Evolutionary conservation across 1,140 invertebrate species (phyloP), one percentile per base, ranked within the genome.

Genomic region (Hylaeus anthracinus): DNA sequence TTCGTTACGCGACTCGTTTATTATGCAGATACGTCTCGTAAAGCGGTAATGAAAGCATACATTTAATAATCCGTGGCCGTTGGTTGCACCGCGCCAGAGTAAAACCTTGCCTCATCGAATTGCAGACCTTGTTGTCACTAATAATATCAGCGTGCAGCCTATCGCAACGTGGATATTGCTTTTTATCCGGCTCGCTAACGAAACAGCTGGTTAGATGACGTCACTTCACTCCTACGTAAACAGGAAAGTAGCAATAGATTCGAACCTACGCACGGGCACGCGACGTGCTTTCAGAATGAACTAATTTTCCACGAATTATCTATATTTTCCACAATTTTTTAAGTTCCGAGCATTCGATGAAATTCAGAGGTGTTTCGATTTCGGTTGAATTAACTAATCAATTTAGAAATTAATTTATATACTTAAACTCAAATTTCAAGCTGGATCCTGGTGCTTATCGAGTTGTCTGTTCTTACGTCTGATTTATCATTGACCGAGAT

Each of bases 191-290:
- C 51, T 53, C 61, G 58, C 69, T 85, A 82, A 86, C 76, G 84
- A 84, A 82, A 82, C 84, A 86, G 84, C 84, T 86, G 84, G 83
- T 85, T 82, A 81, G 65, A 14, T 85, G 84, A 86, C 83, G 84
- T 86, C 84, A 86, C 67, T 71, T n/a, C 10, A 86, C 84, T 79
- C 83, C 84, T 82, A 86, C 84, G 74, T 82, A 65, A 67, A 56
- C 70, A 55, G 5, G 9, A 45, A 41, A 71, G 73, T 85, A 86
- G 84, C 74, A 73, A 67, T 74, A 79, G 75, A 48, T 64, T 82
- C 37, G 71, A 82, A 37, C 64, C 39, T 43, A 64, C 74, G 39
- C 51, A 8, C 2, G 8, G 26, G 5, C 41, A 2, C 3, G 0
- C 67, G 67, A 66, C 10, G 15, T 51, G 60, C 9, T 4, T 26